Conservation (phyloP, 2,797 vertebrate species). For the Enteromius afrohamiltoni region DNA sequence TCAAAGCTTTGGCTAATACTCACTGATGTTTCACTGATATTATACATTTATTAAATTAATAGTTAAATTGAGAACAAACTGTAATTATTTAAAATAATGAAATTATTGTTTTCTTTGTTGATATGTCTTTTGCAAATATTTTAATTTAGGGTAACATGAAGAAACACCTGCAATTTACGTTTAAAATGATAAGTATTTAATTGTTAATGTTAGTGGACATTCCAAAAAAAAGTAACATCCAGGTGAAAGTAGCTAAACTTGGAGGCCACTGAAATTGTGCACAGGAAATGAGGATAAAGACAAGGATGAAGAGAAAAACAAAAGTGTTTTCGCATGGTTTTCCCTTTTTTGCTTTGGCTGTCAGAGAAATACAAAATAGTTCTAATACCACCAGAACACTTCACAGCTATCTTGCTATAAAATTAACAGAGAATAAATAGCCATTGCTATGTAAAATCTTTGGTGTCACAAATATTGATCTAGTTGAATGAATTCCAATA, state of each 20-base stretch:
- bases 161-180: background rate
- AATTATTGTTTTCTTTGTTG: background rate
- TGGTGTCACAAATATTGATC: background rate
- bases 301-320: background rate
- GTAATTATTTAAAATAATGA: background rate
- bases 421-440: background rate
- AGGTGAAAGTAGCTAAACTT: background rate
- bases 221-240: background rate
- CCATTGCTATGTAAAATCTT: background rate
- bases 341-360: background rate
- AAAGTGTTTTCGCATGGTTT: background rate
- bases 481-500: background rate
- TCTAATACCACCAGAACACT: background rate
- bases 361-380: background rate
- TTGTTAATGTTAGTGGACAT: conserved; percentile 1
- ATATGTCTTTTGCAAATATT: background rate
- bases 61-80: background rate
- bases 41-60: background rate
- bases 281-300: background rate
- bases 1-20: background rate
- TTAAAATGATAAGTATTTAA: background rate
- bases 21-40: background rate
- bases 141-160: background rate
- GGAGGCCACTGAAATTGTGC: background rate
- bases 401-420: background rate